A percentile compares a stretch with the other conserved stretches of the same genome.
These are phyloP conservation scores for Acanthoscelides obtectus DNA, from an alignment of 2,888 invertebrate species.

Conservation along the genomic window DNA sequence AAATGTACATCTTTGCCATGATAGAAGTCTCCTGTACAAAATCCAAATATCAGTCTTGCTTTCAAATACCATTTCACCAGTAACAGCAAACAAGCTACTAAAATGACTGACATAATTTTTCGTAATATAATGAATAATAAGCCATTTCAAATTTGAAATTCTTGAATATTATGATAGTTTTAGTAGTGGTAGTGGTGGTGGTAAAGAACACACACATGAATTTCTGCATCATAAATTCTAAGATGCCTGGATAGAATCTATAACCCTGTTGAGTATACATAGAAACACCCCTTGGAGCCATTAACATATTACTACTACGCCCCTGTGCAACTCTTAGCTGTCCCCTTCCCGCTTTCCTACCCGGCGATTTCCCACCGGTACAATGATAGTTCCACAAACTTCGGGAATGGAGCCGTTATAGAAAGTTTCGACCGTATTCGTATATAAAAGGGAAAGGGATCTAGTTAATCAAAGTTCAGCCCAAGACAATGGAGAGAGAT, in stretches of 20 bases:
- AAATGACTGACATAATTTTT: no score
- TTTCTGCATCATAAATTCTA: background rate
- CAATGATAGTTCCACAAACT: background rate
- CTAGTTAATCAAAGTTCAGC: slow-evolving; percentile 20
- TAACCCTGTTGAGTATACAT: background rate
- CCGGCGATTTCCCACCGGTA: background rate
- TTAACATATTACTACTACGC: background rate
- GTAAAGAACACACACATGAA: no score
- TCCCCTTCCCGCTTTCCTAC: background rate
- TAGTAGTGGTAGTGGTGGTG: no score
- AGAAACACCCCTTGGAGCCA: background rate
- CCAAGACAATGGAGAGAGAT: background rate
- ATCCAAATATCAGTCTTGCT: no score
- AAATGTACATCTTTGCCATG: no score
- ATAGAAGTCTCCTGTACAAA: no score
- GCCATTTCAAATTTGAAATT: no score
- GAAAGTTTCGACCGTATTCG: background rate
- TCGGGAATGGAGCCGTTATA: background rate
- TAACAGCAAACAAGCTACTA: no score
- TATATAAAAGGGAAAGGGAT: slow-evolving; percentile 15
- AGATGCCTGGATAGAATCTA: background rate
- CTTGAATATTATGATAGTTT: no score
- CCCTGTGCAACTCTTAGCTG: background rate
- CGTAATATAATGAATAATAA: no score
- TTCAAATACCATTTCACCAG: no score